phyloP scores from a whole-genome alignment of 2,113 vertebrate genomes.

The Salminus brasiliensis region DNA sequence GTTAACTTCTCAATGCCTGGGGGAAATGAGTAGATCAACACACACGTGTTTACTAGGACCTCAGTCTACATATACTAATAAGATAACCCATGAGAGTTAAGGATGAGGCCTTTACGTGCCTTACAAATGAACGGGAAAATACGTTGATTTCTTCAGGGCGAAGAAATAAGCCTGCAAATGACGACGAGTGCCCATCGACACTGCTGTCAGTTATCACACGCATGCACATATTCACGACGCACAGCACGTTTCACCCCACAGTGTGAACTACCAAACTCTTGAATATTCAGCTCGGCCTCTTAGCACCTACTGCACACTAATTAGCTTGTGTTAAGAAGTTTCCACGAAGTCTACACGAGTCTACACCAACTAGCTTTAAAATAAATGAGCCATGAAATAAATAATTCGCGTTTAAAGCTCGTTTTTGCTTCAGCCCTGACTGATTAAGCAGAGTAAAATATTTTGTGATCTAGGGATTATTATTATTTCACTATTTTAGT shows the following conservation, averaged over 20 bases:
- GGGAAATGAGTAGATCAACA: not conserved
- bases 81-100: not conserved
- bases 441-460: not conserved
- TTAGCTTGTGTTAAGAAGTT: slow-evolving; percentile 33
- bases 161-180: slow-evolving; percentile 72
- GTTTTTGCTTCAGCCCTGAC: not conserved
- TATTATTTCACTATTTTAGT: too few relatives aligned
- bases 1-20: too few relatives aligned
- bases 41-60: not conserved
- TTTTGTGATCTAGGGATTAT: too few relatives aligned
- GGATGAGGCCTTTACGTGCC: slow-evolving; percentile 4
- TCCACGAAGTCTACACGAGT: slow-evolving; percentile 32
- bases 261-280: slow-evolving; percentile 49
- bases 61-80: not conserved
- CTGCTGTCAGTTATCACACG: slow-evolving; percentile 57
- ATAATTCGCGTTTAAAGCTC: not conserved
- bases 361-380: not conserved
- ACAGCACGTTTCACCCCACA: slow-evolving; percentile 29
- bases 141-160: slow-evolving; percentile 19
- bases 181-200: slow-evolving; percentile 62
- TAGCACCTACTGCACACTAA: slow-evolving; percentile 39
- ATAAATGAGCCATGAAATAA: not conserved
- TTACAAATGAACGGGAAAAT: slow-evolving; percentile 53
- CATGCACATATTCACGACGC: not conserved
- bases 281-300: slow-evolving; percentile 54